phyloP scores from a whole-genome alignment of 2,113 vertebrate genomes.

The Rhadina sibilatrix region DNA sequence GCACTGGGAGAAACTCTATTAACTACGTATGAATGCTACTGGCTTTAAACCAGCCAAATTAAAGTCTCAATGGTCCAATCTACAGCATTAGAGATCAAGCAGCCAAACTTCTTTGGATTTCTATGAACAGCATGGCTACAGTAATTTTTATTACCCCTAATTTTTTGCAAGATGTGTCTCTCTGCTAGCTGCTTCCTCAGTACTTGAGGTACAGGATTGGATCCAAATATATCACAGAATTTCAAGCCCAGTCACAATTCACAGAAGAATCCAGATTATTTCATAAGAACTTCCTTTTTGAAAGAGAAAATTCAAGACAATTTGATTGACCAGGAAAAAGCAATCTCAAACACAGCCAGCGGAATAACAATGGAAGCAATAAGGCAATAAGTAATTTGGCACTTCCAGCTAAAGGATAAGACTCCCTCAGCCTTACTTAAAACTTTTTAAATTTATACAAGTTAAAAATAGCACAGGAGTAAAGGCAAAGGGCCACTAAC shows the following conservation, averaged over 20 bases:
- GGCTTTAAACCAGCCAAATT: background rate
- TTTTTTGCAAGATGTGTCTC: background rate
- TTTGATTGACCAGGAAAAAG: background rate
- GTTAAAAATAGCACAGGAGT: background rate
- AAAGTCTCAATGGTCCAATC: background rate
- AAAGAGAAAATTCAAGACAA: background rate
- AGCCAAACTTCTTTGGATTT: background rate
- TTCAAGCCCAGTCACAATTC: background rate
- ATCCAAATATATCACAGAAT: background rate
- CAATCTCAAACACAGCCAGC: rapidly evolving
- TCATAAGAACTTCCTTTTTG: background rate
- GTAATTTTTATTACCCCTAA: background rate
- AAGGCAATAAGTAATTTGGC: background rate
- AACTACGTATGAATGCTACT: background rate
- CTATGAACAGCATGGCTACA: rapidly evolving
- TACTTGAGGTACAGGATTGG: background rate
- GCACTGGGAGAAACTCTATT: background rate
- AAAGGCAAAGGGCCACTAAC: background rate
- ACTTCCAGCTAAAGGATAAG: background rate
- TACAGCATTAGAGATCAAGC: background rate
- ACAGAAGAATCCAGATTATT: background rate
- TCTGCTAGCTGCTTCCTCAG: background rate
- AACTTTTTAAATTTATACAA: background rate
- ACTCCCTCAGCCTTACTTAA: background rate
- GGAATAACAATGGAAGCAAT: background rate